Base-by-base conservation (phyloP, 1,140 invertebrate species). In the Helicoverpa armigera region DNA sequence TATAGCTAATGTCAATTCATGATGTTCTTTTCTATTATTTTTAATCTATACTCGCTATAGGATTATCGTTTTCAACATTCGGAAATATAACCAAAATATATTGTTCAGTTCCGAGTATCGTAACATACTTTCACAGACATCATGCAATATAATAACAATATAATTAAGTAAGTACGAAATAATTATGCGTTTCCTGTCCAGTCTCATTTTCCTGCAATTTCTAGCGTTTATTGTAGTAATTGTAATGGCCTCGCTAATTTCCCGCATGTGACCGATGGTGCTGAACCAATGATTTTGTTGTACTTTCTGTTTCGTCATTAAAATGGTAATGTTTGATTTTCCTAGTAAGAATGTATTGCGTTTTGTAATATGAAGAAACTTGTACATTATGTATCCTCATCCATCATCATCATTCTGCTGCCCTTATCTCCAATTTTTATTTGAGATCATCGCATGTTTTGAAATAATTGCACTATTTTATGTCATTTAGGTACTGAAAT, bases 161-260 rank as follows among this genome's bases (percentile, higher is more conserved):
- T 54, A 72, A 54, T 72, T 51, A 53, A 43, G 35, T 43, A 43
- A 43, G 35, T 43, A 3, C 31, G 23, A 10, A 23, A 54, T 23
- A 54, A 72, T 23, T 29, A 48, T 10, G 13, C 50, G 43, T 3
- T 54, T 72, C 69, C 69, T 60, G 61, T 83, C 58, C 79, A 53
- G 50, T 60, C 51, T 74, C 56, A 75, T 84, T 82, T 85, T 79
- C 84, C 84, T 80, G 72, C 74, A 79, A 80, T 80, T 83, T 51
- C 35, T 72, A 83, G 56, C 23, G 63, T 48, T 54, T 78, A 85
- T 85, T 82, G 79, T 74, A 60, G 61, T 73, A 82, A 76, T 72
- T 72, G 48, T 51, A 72, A 72, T 29, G 69, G 50, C 82, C 77
- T 85, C 83, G 75, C 74, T 73, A 61, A 83, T 79, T 80, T 85